phyloP scores from a whole-genome alignment of 1,140 invertebrate species.

The Caenorhabditis remanei region DNA sequence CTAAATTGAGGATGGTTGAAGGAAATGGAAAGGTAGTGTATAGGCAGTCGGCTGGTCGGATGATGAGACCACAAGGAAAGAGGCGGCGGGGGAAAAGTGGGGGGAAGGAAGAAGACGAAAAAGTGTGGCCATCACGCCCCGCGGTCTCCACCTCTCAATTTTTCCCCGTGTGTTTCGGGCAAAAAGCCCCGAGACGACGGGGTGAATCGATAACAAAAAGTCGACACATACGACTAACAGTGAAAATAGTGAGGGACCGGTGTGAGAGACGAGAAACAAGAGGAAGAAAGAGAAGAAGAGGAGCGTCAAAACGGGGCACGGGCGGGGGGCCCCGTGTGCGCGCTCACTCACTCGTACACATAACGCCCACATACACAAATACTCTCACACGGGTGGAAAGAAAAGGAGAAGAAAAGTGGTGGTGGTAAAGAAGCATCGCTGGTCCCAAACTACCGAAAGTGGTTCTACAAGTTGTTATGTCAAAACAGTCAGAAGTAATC shows the following conservation, averaged over 20 bases:
- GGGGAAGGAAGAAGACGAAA: neutral
- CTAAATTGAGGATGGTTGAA: neutral
- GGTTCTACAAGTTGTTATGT: neutral
- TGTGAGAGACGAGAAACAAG: constrained; percentile 46
- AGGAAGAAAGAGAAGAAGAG: neutral
- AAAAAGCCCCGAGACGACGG: constrained; percentile 49
- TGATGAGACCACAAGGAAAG: constrained; percentile 37
- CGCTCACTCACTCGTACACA: constrained; percentile 29
- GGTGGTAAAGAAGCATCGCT: neutral
- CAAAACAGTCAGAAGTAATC: neutral
- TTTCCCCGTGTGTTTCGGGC: neutral
- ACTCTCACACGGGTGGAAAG: constrained; percentile 14
- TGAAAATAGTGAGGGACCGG: constrained; percentile 42
- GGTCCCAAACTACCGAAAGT: neutral
- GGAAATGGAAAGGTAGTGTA: neutral
- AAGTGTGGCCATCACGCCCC: constrained; percentile 49
- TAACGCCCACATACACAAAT: constrained; percentile 47
- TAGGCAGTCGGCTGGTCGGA: constrained; percentile 36
- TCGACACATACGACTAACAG: constrained; percentile 19
- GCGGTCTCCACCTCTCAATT: neutral
- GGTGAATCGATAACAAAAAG: constrained; percentile 52
- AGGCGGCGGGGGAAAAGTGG: neutral
- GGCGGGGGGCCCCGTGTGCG: constrained; percentile 26
- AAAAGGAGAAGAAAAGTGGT: constrained; percentile 20
- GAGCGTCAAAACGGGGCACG: constrained; percentile 54